Conservation (phyloP, 2,113 vertebrate genomes). For the Coracopsis vasa region DNA sequence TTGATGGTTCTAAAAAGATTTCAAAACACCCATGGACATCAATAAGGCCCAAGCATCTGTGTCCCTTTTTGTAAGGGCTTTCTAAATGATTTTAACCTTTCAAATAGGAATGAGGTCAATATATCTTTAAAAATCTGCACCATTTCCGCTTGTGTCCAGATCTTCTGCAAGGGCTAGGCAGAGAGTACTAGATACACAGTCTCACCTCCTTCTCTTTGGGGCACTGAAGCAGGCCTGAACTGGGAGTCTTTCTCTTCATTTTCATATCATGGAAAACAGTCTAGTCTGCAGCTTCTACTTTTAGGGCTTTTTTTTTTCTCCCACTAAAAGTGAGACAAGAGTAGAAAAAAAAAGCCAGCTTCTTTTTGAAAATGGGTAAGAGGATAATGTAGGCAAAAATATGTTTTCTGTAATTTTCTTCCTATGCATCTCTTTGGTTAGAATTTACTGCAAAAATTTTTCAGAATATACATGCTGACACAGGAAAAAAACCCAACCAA, state of each 20-base stretch:
- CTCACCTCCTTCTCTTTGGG: background rate
- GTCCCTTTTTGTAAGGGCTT: background rate
- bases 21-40: background rate
- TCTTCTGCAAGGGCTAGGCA: background rate
- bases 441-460: background rate
- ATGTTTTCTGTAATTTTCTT: background rate
- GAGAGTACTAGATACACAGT: background rate
- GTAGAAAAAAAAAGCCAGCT: background rate
- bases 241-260: background rate
- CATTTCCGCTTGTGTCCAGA: background rate
- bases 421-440: background rate
- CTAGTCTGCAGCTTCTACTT: background rate
- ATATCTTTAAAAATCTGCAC: background rate
- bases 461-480: background rate
- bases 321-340: background rate
- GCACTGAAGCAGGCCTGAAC: background rate
- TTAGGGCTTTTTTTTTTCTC: background rate
- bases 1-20: background rate
- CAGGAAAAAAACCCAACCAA: background rate
- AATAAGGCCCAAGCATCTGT: background rate
- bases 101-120: background rate
- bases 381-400: background rate
- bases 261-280: background rate
- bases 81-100: background rate
- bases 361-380: background rate